phyloP scores from a whole-genome alignment of 2,113 vertebrate genomes.

The Bathybates hornii region DNA sequence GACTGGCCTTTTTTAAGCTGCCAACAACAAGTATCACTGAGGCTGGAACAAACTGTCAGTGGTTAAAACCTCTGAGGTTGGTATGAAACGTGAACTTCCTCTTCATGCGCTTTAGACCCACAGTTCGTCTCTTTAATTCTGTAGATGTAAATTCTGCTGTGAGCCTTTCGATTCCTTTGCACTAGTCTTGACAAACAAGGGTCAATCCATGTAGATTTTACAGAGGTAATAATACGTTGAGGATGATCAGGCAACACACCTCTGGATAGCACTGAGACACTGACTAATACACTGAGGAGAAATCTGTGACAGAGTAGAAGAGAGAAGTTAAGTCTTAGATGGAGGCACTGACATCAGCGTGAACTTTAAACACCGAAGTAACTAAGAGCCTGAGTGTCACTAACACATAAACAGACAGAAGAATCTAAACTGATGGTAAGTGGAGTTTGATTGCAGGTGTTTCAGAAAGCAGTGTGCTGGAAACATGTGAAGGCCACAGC shows the following conservation, averaged over 20 bases:
- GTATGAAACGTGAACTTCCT: no score
- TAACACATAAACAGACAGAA: neutral
- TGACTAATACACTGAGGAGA: no score
- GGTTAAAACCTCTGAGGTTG: no score
- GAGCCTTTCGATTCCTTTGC: neutral
- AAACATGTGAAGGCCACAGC: neutral
- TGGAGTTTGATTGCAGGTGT: neutral
- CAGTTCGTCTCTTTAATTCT: rapidly evolving
- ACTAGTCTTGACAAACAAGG: neutral
- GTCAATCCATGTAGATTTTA: neutral
- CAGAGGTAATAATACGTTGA: neutral
- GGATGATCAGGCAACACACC: no score
- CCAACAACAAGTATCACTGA: no score
- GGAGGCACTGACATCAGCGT: neutral
- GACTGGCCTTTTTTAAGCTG: no score
- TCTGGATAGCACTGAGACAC: no score
- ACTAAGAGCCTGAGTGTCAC: rapidly evolving
- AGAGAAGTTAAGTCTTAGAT: neutral
- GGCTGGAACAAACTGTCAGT: no score
- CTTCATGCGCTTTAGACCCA: no score
- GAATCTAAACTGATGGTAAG: neutral
- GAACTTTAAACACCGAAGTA: neutral
- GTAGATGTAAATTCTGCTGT: no score
- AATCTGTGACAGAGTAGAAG: no score
- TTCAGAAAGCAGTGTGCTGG: neutral